These are phyloP conservation scores for Philopotamus ludificatus DNA, from an alignment of 1,140 invertebrate species.

Conservation along the genomic window DNA sequence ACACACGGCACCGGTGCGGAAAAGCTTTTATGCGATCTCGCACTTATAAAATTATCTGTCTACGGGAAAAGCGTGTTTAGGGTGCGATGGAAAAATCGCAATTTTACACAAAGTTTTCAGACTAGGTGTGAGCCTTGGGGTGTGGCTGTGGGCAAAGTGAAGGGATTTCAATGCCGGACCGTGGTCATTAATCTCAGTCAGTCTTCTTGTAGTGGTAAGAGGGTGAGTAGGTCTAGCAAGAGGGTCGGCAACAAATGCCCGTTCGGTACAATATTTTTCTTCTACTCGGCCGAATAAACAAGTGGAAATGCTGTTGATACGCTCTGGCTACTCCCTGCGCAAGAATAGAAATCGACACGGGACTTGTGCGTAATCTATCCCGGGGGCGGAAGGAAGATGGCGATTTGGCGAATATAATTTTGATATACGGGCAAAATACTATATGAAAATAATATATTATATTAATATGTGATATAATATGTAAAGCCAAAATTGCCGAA, in stretches of 20 bases:
- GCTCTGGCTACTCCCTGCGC: background rate
- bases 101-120: slow-evolving; percentile 15
- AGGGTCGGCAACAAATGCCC: slow-evolving; percentile 17
- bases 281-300: slow-evolving; percentile 15
- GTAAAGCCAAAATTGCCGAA: too few relatives aligned
- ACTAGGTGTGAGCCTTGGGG: background rate
- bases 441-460: too few relatives aligned
- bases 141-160: background rate
- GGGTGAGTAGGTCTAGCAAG: background rate
- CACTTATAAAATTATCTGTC: slow-evolving; percentile 26
- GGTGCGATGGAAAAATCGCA: slow-evolving; percentile 18
- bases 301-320: background rate
- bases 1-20: slow-evolving; percentile 9
- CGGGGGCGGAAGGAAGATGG: background rate
- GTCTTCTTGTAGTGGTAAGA: slow-evolving; percentile 1
- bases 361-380: background rate
- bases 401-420: too few relatives aligned
- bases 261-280: slow-evolving; percentile 17
- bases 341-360: background rate
- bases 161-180: slow-evolving; percentile 31
- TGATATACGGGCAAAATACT: too few relatives aligned
- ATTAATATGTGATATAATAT: too few relatives aligned
- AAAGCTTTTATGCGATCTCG: slow-evolving; percentile 17
- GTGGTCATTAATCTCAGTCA: slow-evolving; percentile 40
- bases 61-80: background rate